Percentiles rank a stretch among this genome's conserved stretches.
phyloP scores from a whole-genome alignment of 2,113 vertebrate genomes.

The Ancistrus triradiatus region DNA sequence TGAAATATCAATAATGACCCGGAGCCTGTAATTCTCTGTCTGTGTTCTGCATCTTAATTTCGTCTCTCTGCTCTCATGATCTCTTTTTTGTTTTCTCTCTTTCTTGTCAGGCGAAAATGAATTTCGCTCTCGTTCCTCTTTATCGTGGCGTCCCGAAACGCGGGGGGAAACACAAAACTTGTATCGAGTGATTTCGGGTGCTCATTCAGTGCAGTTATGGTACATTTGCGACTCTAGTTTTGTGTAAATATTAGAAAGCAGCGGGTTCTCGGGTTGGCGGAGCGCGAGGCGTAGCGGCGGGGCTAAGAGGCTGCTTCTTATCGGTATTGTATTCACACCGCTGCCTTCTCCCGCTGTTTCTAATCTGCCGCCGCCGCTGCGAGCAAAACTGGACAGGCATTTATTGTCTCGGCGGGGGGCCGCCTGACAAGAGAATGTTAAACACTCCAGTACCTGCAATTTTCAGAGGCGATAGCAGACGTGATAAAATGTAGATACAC shows the following conservation, averaged over 20 bases:
- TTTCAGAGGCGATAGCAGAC: constrained; percentile 83
- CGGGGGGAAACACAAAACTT: constrained; percentile 33
- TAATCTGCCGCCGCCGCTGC: constrained; percentile 95
- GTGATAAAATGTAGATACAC: constrained; percentile 75
- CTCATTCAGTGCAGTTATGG: constrained; percentile 63
- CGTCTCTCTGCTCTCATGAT: constrained; percentile 3
- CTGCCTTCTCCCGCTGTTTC: constrained; percentile 88
- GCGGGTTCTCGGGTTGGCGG: constrained; percentile 87
- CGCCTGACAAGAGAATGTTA: constrained; percentile 90
- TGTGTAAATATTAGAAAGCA: constrained; percentile 99
- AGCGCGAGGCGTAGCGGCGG: constrained; percentile 82
- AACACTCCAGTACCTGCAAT: constrained; percentile 84
- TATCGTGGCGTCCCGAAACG: constrained; percentile 35
- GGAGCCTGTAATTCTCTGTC: too few relatives aligned
- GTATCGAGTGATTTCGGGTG: constrained; percentile 56
- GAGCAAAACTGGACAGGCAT: constrained; percentile 98
- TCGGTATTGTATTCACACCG: constrained; percentile 88
- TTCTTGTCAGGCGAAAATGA: constrained; percentile 41
- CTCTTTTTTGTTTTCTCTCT: constrained; percentile 16
- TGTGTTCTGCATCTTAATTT: constrained; percentile 1
- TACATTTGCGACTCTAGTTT: constrained; percentile 87
- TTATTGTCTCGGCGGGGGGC: constrained; percentile 94
- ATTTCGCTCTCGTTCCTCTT: constrained; percentile 62
- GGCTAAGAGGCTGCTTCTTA: constrained; percentile 87
- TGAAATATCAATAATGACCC: too few relatives aligned